phyloP scores from a whole-genome alignment of 2,113 vertebrate genomes.

The Megaptera novaeangliae region DNA sequence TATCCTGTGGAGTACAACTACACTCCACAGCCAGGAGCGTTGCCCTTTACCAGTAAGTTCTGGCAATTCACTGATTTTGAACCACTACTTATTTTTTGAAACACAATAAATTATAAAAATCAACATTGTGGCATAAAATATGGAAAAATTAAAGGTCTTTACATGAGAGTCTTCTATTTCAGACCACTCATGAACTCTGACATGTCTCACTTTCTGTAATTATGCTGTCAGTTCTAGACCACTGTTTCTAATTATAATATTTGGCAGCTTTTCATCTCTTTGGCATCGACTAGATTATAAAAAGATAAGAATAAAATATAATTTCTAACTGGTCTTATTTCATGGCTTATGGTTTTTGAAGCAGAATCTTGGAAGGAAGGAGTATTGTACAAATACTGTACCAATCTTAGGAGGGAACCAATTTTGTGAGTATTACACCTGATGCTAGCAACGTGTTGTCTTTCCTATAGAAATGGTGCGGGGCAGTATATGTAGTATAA shows the following conservation, averaged over 20 bases:
- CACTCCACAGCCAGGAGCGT: background rate
- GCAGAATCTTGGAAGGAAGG: background rate
- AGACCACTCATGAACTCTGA: slow-evolving; percentile 45
- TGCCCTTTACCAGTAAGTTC: background rate
- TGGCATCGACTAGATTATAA: background rate
- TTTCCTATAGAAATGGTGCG: background rate
- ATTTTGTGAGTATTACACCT: background rate
- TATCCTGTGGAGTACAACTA: background rate
- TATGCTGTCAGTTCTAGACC: background rate
- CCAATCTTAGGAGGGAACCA: background rate
- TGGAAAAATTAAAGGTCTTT: background rate
- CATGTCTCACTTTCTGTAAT: slow-evolving; percentile 42
- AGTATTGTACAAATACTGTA: background rate
- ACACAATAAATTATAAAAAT: background rate
- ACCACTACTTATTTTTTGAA: background rate
- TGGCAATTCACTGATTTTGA: background rate
- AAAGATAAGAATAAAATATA: slow-evolving; percentile 26
- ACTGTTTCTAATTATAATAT: background rate
- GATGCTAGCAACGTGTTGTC: background rate
- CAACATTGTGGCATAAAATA: background rate
- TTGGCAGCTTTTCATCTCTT: slow-evolving; percentile 38
- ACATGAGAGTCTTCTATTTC: slow-evolving; percentile 11
- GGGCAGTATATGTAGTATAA: fast-evolving
- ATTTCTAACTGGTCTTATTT: slow-evolving; percentile 31
- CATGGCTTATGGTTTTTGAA: background rate